Conservation (phyloP, 2,113 vertebrate species). For the Myrmophylax atrothorax region DNA sequence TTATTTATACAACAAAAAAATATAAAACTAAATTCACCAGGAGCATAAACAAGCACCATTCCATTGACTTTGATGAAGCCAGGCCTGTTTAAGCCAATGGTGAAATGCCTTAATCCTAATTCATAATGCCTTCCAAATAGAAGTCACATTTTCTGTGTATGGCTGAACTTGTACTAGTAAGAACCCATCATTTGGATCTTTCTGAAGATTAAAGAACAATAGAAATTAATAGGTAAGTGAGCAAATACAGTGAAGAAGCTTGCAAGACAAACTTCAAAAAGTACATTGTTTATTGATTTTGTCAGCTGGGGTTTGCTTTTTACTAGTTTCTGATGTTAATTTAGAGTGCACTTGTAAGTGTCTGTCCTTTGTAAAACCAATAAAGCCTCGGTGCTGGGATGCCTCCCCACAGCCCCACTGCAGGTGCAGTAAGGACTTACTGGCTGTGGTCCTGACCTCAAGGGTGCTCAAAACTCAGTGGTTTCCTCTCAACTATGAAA, state of each 20-base stretch:
- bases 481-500: neutral
- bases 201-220: neutral
- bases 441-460: neutral
- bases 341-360: neutral
- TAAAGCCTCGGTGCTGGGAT: neutral
- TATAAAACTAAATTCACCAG: conserved; percentile 20
- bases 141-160: neutral
- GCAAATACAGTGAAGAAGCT: neutral
- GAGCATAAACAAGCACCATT: neutral
- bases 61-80: neutral
- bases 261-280: neutral
- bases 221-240: neutral
- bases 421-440: neutral
- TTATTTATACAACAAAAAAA: conserved; percentile 17
- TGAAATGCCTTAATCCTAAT: neutral
- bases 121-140: neutral
- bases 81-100: neutral
- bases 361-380: neutral
- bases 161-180: neutral
- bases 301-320: neutral
- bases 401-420: neutral
- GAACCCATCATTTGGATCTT: neutral
- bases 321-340: neutral
- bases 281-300: neutral
- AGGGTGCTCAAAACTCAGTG: neutral